Percentiles rank a stretch among this genome's conserved stretches.
These are phyloP conservation scores for Xylota sylvarum DNA, from an alignment of 2,888 invertebrate species.

Conservation along the genomic window DNA sequence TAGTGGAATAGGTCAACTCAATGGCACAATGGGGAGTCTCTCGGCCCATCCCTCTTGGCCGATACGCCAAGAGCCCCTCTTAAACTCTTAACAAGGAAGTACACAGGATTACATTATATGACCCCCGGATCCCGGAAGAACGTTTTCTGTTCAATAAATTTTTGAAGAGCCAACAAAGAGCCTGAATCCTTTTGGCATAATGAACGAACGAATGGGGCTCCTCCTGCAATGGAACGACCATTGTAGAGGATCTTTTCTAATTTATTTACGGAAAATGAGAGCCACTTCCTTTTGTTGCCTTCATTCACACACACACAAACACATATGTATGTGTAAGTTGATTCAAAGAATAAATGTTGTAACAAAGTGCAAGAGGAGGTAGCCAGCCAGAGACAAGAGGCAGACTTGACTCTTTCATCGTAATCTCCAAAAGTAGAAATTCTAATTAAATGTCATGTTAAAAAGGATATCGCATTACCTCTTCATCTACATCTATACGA, in stretches of 20 bases:
- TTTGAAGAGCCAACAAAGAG: slow-evolving; percentile 67
- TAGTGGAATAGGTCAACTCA: slow-evolving; percentile 45
- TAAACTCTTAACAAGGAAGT: slow-evolving; percentile 37
- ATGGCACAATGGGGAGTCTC: not conserved
- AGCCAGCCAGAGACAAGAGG: slow-evolving; percentile 9
- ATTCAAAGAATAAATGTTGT: slow-evolving; percentile 4
- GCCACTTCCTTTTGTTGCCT: slow-evolving; percentile 56
- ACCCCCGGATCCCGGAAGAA: slow-evolving; percentile 15
- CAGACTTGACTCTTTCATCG: slow-evolving; percentile 41
- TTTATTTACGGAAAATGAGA: slow-evolving; percentile 69
- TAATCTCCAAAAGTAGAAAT: slow-evolving; percentile 71
- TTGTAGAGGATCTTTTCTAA: slow-evolving; percentile 66
- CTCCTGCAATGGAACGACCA: slow-evolving; percentile 9
- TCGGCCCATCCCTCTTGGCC: not conserved
- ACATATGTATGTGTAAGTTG: not conserved
- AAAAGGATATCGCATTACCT: slow-evolving; percentile 76
- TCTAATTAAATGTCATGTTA: slow-evolving; percentile 76
- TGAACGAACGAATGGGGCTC: slow-evolving; percentile 57
- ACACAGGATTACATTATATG: slow-evolving; percentile 51
- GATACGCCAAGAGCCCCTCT: slow-evolving; percentile 7
- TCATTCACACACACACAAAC: slow-evolving; percentile 10
- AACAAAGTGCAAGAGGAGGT: slow-evolving; percentile 19
- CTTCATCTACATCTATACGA: slow-evolving; percentile 33
- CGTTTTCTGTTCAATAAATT: slow-evolving; percentile 72
- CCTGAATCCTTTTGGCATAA: slow-evolving; percentile 69